Evolutionary conservation across 2,797 vertebrate genomes (phyloP), one percentile per base, ranked within the genome.

Genomic region (Manis javanica): DNA sequence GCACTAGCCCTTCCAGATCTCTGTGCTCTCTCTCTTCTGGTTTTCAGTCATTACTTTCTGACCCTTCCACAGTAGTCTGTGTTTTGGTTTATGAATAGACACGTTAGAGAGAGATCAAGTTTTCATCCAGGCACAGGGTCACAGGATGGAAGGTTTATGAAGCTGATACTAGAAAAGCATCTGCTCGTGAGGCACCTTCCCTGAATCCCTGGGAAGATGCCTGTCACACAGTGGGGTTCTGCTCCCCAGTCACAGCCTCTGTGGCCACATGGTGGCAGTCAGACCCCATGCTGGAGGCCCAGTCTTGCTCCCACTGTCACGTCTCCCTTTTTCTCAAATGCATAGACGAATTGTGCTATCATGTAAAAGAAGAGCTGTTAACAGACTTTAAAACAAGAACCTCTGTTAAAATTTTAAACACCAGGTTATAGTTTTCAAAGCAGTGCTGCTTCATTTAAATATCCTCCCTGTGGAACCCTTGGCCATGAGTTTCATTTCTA

Each of bases 241-340:
- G 49, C 46, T 23, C 15, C 3, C 0, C 2, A 15, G 29, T 12
- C 13, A 16, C 19, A 77, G 64, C 49, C 37, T 2, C 0, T 0
- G 16, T n/a, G 26, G 87, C 98, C 98, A 97, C 98, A 96, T 0
- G 98, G 92, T 97, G 98, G 98, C 98, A 98, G 98, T 97, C 97
- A 92, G 88, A 66, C 63, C 85, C 93, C 34, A 21, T 31, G 42
- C 53, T 46, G 3, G 12, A 21, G 2, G 53, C 0, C 19, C 51
- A n/a, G 16, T 3, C 74, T 34, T 2, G 4, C 39, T 34, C 42
- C 37, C 9, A 0, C 2, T 0, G 12, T 0, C n/a, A 2, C 0
- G 2, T 46, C 16, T 18, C 10, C 24, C 64, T n/a, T 63, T 42
- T 24, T 31, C 77, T 63, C 34, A 13, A 13, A 13, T 0, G 31